A percentile compares a stretch with the other conserved stretches of the same genome.
phyloP scores from a whole-genome alignment of 2,888 invertebrate species.

The Scrobipalpa atriplicella region DNA sequence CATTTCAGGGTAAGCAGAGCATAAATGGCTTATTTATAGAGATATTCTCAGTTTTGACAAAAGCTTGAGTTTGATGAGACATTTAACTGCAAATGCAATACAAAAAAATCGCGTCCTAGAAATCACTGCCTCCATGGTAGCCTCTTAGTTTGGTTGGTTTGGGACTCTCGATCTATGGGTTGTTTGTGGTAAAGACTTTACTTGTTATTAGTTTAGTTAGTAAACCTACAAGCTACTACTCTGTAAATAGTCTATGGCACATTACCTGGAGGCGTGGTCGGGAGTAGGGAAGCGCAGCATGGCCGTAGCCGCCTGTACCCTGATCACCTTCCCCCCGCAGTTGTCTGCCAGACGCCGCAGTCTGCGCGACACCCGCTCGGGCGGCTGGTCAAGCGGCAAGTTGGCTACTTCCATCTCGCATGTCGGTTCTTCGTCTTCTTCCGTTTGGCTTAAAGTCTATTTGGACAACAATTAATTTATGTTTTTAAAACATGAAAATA shows the following conservation, averaged over 20 bases:
- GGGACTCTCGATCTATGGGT: too few relatives aligned
- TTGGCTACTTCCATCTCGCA: conserved; percentile 87
- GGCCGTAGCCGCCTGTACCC: conserved; percentile 85
- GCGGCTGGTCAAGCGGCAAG: conserved; percentile 84
- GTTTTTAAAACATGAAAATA: too few relatives aligned
- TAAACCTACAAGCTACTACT: too few relatives aligned
- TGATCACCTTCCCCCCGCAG: conserved; percentile 90
- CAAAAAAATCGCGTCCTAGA: too few relatives aligned
- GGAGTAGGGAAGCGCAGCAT: conserved; percentile 86
- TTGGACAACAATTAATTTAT: neutral
- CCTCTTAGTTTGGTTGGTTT: too few relatives aligned
- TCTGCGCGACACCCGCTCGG: conserved; percentile 82
- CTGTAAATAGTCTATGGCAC: too few relatives aligned
- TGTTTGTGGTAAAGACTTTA: too few relatives aligned
- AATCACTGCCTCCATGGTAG: too few relatives aligned
- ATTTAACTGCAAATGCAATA: too few relatives aligned
- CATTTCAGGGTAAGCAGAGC: neutral
- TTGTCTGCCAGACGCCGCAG: conserved; percentile 89
- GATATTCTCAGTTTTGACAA: neutral
- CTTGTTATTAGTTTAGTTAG: too few relatives aligned
- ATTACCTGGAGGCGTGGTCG: conserved; percentile 87
- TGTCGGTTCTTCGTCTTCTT: conserved; percentile 62
- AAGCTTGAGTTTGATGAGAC: too few relatives aligned
- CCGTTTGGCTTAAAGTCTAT: conserved; percentile 54
- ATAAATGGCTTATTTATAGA: neutral